phyloP scores from a whole-genome alignment of 2,888 invertebrate species.

The Rhopalosiphum nymphaeae region DNA sequence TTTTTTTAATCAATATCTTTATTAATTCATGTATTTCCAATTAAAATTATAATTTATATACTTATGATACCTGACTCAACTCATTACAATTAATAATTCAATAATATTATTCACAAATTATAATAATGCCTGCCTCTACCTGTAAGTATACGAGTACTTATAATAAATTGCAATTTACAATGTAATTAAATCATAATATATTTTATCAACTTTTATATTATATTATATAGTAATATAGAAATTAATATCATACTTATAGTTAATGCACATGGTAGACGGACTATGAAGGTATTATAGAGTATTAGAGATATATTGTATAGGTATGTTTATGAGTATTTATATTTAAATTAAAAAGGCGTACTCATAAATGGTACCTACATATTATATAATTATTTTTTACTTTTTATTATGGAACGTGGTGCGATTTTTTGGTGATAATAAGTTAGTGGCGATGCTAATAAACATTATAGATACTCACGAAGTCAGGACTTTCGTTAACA shows the following conservation, averaged over 20 bases:
- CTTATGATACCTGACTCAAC: no score
- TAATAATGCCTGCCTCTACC: neutral
- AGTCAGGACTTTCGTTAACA: neutral
- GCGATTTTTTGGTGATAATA: neutral
- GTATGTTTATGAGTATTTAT: neutral
- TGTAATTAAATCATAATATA: neutral
- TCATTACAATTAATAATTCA: neutral
- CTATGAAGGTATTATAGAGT: neutral
- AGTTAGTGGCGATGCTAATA: neutral
- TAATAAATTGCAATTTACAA: neutral
- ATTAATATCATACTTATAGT: neutral
- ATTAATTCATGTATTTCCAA: neutral
- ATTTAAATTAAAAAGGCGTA: neutral
- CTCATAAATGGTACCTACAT: neutral
- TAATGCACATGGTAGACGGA: neutral
- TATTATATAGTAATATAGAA: neutral
- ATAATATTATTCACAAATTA: neutral
- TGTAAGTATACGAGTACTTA: neutral
- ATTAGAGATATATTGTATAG: neutral
- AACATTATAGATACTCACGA: neutral
- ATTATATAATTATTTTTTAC: neutral
- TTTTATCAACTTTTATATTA: neutral
- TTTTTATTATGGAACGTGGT: neutral
- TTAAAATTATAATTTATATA: neutral
- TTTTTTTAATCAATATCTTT: neutral